phyloP scores from a whole-genome alignment of 2,888 invertebrate genomes.

The Pharmacophagus antenor region DNA sequence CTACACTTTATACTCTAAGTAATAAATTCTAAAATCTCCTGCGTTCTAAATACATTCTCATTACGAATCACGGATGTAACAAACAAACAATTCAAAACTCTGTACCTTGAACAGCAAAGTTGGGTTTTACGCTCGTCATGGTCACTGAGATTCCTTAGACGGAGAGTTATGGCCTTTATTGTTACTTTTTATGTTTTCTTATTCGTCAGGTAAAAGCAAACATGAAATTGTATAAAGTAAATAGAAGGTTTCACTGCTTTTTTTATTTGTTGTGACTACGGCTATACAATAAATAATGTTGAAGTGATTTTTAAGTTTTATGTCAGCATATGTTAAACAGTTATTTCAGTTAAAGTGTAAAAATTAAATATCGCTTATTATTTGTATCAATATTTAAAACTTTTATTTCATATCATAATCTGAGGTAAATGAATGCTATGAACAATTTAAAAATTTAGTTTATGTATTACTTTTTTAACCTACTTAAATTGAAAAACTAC shows the following conservation, averaged over 20 bases:
- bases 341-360: background rate
- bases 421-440: no score
- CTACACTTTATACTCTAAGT: constrained; percentile 31
- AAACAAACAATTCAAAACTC: constrained; percentile 77
- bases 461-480: no score
- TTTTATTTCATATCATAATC: no score
- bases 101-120: constrained; percentile 71
- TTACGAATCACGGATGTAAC: constrained; percentile 78
- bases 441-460: no score
- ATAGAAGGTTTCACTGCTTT: constrained; percentile 36
- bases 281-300: constrained; percentile 16
- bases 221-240: constrained; percentile 39
- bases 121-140: constrained; percentile 64
- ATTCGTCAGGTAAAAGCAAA: constrained; percentile 42
- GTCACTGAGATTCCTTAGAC: constrained; percentile 59
- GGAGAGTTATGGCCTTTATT: constrained; percentile 48
- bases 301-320: constrained; percentile 1
- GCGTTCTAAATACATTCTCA: constrained; percentile 51
- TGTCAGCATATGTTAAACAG: background rate
- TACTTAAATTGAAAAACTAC: no score
- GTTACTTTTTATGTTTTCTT: constrained; percentile 50
- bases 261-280: constrained; percentile 27
- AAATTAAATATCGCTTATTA: background rate
- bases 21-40: constrained; percentile 35
- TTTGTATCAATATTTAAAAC: no score